phyloP scores from a whole-genome alignment of 1,140 invertebrate genomes.

The Globodera ellingtonae region DNA sequence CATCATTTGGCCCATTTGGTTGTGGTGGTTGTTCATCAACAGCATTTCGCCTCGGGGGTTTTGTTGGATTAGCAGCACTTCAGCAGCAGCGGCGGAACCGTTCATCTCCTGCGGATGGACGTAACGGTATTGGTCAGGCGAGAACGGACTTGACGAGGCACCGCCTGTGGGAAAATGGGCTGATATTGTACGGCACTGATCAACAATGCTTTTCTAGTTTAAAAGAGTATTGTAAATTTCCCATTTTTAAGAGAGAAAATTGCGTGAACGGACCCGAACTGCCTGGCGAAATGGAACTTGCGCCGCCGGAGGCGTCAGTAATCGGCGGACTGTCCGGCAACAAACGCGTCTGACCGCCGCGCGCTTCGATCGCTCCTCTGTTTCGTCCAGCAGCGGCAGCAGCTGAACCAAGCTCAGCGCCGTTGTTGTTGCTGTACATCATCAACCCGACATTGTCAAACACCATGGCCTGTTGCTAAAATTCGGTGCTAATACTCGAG shows the following conservation, averaged over 20 bases:
- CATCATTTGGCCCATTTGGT: conserved; percentile 4
- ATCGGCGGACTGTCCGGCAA: conserved; percentile 59
- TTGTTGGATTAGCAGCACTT: conserved; percentile 13
- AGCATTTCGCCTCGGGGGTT: background rate
- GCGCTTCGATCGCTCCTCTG: background rate
- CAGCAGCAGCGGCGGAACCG: background rate
- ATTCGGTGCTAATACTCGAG: conserved; percentile 7
- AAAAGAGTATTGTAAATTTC: background rate
- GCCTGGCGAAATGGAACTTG: conserved; percentile 45
- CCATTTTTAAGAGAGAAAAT: background rate
- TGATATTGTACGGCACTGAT: too few species aligned
- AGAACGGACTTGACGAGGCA: conserved; percentile 58
- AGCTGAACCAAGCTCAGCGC: background rate
- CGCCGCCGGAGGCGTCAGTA: conserved; percentile 57
- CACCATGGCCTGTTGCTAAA: conserved; percentile 25
- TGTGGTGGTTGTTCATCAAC: background rate
- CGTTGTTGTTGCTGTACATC: conserved; percentile 32
- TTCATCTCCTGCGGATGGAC: conserved; percentile 5
- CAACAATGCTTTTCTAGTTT: background rate
- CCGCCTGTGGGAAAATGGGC: conserved; percentile 11
- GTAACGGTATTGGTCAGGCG: conserved; percentile 52
- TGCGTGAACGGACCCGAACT: conserved; percentile 14
- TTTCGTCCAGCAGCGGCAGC: background rate
- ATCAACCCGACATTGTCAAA: conserved; percentile 33
- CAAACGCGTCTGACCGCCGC: conserved; percentile 41